These are phyloP conservation scores for Hydra vulgaris DNA, from an alignment of 30 jellyfish, hydroid and myxozoan genomes.

Conservation along the genomic window DNA sequence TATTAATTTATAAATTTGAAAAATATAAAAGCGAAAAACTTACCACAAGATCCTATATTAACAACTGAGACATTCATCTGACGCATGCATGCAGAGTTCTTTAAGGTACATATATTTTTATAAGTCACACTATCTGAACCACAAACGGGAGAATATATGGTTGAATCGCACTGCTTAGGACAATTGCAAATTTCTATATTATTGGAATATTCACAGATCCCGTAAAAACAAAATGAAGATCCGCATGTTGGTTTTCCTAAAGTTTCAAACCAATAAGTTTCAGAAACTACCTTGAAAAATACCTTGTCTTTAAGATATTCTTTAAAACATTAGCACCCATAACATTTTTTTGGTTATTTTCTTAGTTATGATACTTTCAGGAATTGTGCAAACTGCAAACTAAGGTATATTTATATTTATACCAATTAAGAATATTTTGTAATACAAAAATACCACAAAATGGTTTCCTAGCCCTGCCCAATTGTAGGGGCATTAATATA, in stretches of 20 bases:
- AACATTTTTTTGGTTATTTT: too few relatives aligned
- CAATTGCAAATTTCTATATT: not conserved
- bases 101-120: not conserved
- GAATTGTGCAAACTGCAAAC: too few relatives aligned
- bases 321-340: too few relatives aligned
- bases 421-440: too few relatives aligned
- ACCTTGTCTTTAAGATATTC: not conserved
- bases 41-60: not conserved
- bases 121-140: conserved; percentile 9
- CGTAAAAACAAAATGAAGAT: not conserved
- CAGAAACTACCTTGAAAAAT: not conserved
- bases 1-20: too few relatives aligned
- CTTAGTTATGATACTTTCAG: too few relatives aligned
- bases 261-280: not conserved
- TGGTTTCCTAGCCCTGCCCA: too few relatives aligned
- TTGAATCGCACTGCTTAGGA: not conserved
- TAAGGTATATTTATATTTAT: too few relatives aligned
- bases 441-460: too few relatives aligned
- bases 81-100: conserved; percentile 5
- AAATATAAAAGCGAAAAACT: too few relatives aligned
- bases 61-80: not conserved
- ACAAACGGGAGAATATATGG: not conserved
- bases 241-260: conserved; percentile 10
- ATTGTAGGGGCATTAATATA: too few relatives aligned
- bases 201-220: not conserved